Base-by-base conservation (phyloP, 2,888 invertebrate species). In the Noctua janthe region DNA sequence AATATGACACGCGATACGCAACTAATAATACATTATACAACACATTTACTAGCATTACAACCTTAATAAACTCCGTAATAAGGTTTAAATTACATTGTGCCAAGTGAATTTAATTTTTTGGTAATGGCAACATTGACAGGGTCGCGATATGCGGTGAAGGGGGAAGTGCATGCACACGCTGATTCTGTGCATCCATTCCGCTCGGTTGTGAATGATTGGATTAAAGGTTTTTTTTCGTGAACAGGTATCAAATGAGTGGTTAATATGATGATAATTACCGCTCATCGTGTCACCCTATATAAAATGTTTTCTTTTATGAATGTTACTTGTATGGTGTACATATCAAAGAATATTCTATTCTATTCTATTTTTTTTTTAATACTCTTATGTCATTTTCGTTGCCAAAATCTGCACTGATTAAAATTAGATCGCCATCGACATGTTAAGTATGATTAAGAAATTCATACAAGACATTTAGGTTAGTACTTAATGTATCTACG, bases 1-100 rank as follows among this genome's bases (percentile, higher is more conserved):
- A 91, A 91, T 88, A 83, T 77, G 88, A 91, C 91, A 91, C 91
- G 81, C 79, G 72, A 74, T 80, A 79, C 80, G 51, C 59, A 76
- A 77, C 83, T 82, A 67, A 83, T 81, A 82, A 80, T 67, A 80
- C 23, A 85, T 80, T 80, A 81, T 59, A 76, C 23, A 62, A n/a
- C 51, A 49, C 13, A 77, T 72, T 67, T 59, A 62, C 74, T 23
- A 8, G 1, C 17, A 43, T 23, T n/a, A 43, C 17, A 54, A 82
- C 77, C 71, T 78, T 77, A 90, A 87, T 47, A 0, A 0, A 0
- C 1, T 43, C 7, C 0, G 0, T 0, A 7, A 77, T 87, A 91
- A 76, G 81, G 86, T 83, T 81, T 47, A 85, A 43, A 76, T 77
- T 89, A 2, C 51, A 54, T 43, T 76, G 72, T 78, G 47, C 1